These are phyloP conservation scores for Acomys russatus DNA, from an alignment of 2,797 vertebrate species.

Conservation along the genomic window DNA sequence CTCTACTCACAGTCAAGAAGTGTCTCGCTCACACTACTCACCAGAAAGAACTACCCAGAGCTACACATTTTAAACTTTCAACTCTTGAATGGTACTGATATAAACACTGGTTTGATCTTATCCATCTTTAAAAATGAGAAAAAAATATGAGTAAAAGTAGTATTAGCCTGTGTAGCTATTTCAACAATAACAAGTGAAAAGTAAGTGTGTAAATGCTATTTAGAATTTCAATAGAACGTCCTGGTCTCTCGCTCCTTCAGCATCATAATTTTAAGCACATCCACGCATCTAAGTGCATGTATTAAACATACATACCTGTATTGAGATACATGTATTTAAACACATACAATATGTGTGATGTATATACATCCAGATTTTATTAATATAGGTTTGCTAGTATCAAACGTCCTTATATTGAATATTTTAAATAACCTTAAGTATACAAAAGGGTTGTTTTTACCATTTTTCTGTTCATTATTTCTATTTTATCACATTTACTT, in stretches of 20 bases:
- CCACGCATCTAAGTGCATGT: too few species aligned
- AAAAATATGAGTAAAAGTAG: neutral
- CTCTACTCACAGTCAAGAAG: too few species aligned
- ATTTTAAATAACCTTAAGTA: neutral
- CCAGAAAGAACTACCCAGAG: neutral
- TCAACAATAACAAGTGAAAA: neutral
- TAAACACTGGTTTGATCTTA: neutral
- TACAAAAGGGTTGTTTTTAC: neutral
- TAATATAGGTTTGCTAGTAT: neutral
- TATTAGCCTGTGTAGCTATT: neutral
- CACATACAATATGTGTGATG: neutral
- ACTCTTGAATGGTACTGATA: neutral
- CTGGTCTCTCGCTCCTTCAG: neutral
- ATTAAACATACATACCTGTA: too few species aligned
- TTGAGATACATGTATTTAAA: too few species aligned
- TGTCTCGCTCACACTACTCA: neutral
- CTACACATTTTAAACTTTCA: neutral
- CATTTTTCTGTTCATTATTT: neutral
- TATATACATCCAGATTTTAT: neutral
- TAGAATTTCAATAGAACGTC: neutral
- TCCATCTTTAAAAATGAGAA: neutral
- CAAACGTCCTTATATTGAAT: neutral
- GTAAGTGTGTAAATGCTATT: neutral
- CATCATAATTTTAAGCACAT: neutral
- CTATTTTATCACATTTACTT: neutral